Percentiles rank a stretch among this genome's conserved stretches.
phyloP scores from a whole-genome alignment of 2,888 invertebrate species.

The Tenthredo amoena region DNA sequence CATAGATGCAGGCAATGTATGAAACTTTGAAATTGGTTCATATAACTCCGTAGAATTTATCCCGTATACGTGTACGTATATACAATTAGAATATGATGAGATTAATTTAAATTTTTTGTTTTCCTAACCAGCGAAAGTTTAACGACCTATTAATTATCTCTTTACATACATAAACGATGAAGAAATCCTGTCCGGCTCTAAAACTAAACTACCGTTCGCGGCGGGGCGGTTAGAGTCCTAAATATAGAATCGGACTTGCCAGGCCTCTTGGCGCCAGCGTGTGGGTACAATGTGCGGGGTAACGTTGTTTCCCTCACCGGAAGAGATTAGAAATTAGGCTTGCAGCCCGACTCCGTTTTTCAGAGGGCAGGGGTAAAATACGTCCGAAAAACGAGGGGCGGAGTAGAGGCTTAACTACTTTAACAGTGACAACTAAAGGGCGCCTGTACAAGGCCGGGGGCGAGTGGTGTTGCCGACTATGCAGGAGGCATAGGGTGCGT shows the following conservation, averaged over 20 bases:
- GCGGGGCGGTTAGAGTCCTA: neutral
- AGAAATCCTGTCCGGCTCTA: conserved; percentile 13
- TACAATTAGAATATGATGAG: neutral
- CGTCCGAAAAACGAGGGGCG: neutral
- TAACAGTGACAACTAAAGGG: conserved; percentile 43
- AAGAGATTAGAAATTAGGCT: conserved; percentile 51
- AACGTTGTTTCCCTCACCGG: conserved; percentile 30
- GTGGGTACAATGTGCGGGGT: neutral
- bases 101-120: neutral
- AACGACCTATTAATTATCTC: neutral
- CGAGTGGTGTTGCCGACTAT: conserved; percentile 7
- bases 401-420: conserved; percentile 44
- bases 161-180: neutral
- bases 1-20: neutral
- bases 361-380: neutral
- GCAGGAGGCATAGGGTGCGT: neutral
- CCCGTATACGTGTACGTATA: neutral
- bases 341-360: neutral
- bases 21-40: neutral
- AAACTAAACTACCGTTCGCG: neutral
- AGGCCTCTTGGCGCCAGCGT: conserved; percentile 39
- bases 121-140: neutral
- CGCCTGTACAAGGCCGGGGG: neutral
- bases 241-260: conserved; percentile 14
- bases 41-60: neutral